phyloP scores from a whole-genome alignment of 92 coral and sea anemone species.

The Heliopora coerulea region DNA sequence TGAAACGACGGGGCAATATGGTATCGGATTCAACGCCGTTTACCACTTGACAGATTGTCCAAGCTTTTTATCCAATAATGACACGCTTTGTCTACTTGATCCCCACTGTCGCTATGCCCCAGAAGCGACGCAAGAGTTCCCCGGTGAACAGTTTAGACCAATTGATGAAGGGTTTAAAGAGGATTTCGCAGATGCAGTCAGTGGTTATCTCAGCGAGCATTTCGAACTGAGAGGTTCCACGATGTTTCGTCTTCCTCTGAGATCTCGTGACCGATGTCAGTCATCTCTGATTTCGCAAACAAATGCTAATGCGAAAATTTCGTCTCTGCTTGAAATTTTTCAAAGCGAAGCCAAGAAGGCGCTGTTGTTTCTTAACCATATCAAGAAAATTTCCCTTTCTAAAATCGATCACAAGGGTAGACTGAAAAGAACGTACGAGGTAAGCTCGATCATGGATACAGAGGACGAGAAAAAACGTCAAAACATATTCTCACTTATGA shows the following conservation, averaged over 20 bases:
- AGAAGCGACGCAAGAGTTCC: constrained; percentile 54
- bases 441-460: constrained; percentile 19
- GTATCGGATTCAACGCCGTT: constrained; percentile 88
- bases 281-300: constrained; percentile 60
- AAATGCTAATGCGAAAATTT: constrained; percentile 27
- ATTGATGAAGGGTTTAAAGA: constrained; percentile 40
- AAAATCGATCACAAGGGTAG: constrained; percentile 45
- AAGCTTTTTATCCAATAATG: constrained; percentile 69
- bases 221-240: constrained; percentile 63
- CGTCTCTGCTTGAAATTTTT: constrained; percentile 46
- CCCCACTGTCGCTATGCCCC: constrained; percentile 75
- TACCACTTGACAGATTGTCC: constrained; percentile 89
- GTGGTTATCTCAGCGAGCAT: constrained; percentile 69
- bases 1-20: constrained; percentile 91
- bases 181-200: constrained; percentile 63
- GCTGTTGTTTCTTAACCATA: constrained; percentile 67
- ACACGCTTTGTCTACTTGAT: constrained; percentile 72
- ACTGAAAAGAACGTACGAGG: constrained; percentile 28
- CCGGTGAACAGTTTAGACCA: constrained; percentile 63
- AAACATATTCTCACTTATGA: background rate
- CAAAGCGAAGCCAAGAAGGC: constrained; percentile 59
- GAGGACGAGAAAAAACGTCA: constrained; percentile 33
- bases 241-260: constrained; percentile 78
- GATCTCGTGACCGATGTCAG: constrained; percentile 41
- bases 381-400: constrained; percentile 68